Conservation (phyloP, 2,888 invertebrate genomes). For the Pollenia angustigena region DNA sequence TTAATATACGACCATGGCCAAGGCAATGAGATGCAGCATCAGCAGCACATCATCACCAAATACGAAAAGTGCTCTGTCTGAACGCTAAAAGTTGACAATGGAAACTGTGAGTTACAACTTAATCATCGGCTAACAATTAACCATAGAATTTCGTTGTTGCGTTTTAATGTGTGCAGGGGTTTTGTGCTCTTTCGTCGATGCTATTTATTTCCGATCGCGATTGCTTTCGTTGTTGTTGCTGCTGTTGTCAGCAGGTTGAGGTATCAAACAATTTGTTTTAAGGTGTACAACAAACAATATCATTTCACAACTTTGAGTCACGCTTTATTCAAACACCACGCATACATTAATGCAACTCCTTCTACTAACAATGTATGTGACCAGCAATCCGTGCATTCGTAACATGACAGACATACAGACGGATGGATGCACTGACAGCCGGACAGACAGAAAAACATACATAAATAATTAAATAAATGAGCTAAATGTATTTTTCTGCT, state of each 20-base stretch:
- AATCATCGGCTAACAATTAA: slow-evolving; percentile 71
- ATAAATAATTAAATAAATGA: slow-evolving; percentile 67
- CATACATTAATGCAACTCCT: slow-evolving; percentile 62
- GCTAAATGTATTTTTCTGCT: slow-evolving; percentile 40
- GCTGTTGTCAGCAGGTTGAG: slow-evolving; percentile 70
- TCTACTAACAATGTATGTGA: slow-evolving; percentile 1
- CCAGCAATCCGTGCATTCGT: slow-evolving; percentile 18
- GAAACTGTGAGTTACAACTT: slow-evolving; percentile 70
- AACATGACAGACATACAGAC: slow-evolving; percentile 6
- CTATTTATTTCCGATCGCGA: slow-evolving; percentile 43
- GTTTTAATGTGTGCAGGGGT: background rate
- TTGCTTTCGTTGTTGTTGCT: slow-evolving; percentile 31
- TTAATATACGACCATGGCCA: slow-evolving; percentile 26
- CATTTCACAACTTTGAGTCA: slow-evolving; percentile 82
- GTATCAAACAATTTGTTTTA: slow-evolving; percentile 83
- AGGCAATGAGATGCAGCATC: background rate
- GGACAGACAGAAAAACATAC: slow-evolving; percentile 5
- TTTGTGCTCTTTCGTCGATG: slow-evolving; percentile 19
- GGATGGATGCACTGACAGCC: background rate
- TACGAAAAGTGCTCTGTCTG: background rate
- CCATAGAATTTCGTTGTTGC: slow-evolving; percentile 58
- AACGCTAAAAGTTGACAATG: background rate
- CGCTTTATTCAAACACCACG: slow-evolving; percentile 75
- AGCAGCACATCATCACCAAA: background rate
- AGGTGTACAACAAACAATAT: slow-evolving; percentile 80